Evolutionary conservation across 2,888 invertebrate species (phyloP).

Genomic region (Cataglyphis cursor): DNA sequence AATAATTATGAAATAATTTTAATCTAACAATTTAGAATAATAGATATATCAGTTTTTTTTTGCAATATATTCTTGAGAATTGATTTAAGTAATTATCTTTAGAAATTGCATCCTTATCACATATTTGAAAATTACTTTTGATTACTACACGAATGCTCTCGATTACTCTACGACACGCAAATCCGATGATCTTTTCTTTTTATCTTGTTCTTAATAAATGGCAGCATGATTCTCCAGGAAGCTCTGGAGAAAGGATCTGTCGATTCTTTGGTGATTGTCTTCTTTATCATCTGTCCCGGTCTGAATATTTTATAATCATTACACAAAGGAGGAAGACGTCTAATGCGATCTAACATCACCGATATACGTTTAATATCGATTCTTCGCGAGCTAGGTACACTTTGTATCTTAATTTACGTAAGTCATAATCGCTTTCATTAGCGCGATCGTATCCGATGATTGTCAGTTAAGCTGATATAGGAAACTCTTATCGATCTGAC

Average conservation of each 20-base stretch:
- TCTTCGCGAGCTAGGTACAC: constrained; percentile 4
- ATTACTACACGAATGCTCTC: constrained; percentile 5
- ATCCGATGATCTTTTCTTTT: not conserved
- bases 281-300: constrained; percentile 31
- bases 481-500: constrained; percentile 11
- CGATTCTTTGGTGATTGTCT: constrained; percentile 33
- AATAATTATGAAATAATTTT: not conserved
- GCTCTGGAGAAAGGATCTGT: constrained; percentile 35
- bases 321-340: constrained; percentile 38
- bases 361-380: constrained; percentile 33
- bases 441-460: constrained; percentile 42
- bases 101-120: constrained; percentile 6
- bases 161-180: constrained; percentile 8
- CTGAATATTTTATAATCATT: no score
- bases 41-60: not conserved
- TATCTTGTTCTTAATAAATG: constrained; percentile 25
- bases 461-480: constrained; percentile 29
- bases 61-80: not conserved
- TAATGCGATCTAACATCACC: constrained; percentile 39
- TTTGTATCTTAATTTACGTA: constrained; percentile 55
- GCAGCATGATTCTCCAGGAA: constrained; percentile 18
- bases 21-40: not conserved
- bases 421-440: constrained; percentile 53
- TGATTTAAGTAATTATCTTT: not conserved
- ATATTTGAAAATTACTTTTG: constrained; percentile 7